Evolutionary conservation across 2,888 invertebrate genomes (phyloP).

Genomic region (Phymatocera aterrima): DNA sequence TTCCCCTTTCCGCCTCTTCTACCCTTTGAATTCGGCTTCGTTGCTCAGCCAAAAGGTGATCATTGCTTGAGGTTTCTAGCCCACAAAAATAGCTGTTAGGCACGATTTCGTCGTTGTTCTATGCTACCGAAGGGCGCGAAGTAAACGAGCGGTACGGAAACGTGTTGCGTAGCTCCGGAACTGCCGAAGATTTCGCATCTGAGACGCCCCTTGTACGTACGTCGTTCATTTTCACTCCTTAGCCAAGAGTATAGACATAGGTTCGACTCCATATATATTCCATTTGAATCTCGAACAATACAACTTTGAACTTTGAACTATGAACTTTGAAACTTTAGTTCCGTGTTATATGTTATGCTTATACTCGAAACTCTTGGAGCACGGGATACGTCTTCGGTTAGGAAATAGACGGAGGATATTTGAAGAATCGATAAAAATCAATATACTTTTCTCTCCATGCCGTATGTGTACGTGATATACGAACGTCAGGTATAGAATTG

Average conservation of each 20-base stretch:
- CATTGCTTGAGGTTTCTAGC: constrained; percentile 22
- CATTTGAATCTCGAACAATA: constrained; percentile 11
- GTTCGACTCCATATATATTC: too few relatives aligned
- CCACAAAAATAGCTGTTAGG: constrained; percentile 25
- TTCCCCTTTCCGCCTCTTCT: neutral
- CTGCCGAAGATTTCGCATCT: constrained; percentile 16
- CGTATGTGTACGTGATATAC: neutral
- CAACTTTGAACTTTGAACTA: constrained; percentile 7
- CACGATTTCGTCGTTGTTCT: constrained; percentile 25
- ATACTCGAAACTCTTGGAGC: constrained; percentile 5
- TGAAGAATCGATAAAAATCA: constrained; percentile 12
- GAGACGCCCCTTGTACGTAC: neutral
- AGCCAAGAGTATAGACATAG: neutral
- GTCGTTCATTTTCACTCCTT: constrained; percentile 6
- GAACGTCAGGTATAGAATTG: neutral
- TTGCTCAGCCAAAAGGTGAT: constrained; percentile 5
- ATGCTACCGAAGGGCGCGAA: constrained; percentile 31
- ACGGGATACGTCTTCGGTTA: neutral
- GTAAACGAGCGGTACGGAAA: constrained; percentile 33
- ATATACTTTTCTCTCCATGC: neutral
- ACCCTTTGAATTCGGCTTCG: constrained; percentile 8
- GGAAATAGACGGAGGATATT: neutral
- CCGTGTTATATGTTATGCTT: neutral
- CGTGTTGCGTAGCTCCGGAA: constrained; percentile 11
- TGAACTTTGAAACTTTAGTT: neutral